phyloP scores from a whole-genome alignment of 2,113 vertebrate genomes.

The Acanthisitta chloris region DNA sequence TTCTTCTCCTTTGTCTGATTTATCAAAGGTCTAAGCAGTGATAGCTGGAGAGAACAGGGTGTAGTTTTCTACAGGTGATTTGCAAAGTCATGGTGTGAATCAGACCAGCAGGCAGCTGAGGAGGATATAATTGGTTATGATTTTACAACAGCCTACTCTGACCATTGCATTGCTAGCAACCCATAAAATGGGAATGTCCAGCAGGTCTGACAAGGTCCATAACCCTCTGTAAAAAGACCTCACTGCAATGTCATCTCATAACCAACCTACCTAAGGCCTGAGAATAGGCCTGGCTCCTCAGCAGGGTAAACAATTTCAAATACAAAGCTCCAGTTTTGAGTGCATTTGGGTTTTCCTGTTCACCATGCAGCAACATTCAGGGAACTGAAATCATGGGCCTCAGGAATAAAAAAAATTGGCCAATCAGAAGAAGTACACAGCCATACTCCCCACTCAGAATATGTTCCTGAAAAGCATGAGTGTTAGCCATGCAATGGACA shows the following conservation, averaged over 20 bases:
- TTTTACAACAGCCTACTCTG: neutral
- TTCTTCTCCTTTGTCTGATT: neutral
- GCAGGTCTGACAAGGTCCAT: neutral
- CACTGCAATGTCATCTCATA: neutral
- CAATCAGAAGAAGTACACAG: neutral
- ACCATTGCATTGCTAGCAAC: neutral
- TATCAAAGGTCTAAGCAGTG: neutral
- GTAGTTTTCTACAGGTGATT: neutral
- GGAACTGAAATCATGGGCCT: neutral
- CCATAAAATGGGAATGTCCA: neutral
- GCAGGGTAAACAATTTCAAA: neutral
- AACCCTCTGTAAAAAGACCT: neutral
- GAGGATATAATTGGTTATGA: neutral
- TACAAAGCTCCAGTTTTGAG: neutral
- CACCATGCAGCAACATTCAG: neutral
- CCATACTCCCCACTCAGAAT: neutral
- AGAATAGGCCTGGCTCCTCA: neutral
- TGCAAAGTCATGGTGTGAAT: neutral
- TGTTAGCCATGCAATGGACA: neutral
- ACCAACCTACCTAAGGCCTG: neutral
- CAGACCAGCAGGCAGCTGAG: neutral
- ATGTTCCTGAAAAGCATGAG: neutral
- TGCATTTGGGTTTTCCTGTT: neutral
- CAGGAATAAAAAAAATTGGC: no score
- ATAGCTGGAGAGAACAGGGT: neutral